Base-by-base conservation (phyloP, 2,888 invertebrate species). In the Monopis laevigella region DNA sequence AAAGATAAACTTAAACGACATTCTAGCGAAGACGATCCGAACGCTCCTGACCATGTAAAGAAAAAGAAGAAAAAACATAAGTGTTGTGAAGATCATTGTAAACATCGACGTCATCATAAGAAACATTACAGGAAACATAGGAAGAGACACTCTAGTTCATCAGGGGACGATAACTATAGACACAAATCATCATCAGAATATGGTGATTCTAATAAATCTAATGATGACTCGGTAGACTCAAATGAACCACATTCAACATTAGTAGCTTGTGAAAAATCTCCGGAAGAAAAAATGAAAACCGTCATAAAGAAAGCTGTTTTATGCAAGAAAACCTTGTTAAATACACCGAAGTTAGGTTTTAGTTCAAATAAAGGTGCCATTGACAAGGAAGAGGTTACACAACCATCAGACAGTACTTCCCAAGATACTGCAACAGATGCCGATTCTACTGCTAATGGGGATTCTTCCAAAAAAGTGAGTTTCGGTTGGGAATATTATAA, bases 41-140 rank as follows among this genome's bases (percentile, higher is more conserved):
- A 58, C 17, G 51, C 64, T 10, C 50, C 58, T 41, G 73, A 78
- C 35, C 78, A 84, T 38, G 82, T 86, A 2, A 86, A 85, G 54
- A 86, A 86, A 61, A 88, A 87, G 59, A 87, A 86, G 57, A 86
- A 83, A 51, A 88, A 86, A 52, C 88, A 88, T 55, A 87, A 86
- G 59, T 88, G 86, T 53, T 83, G 82, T 51, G 88, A 88, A 46
- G 88, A 88, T 45, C 83, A 85, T 49, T 86, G 89, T 54, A 89
- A 88, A 53, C 88, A 88, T 50, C 83, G 86, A 43, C 83, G 84
- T 44, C 90, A 90, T 55, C 90, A 91, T 52, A 90, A 90, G 64
- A 92, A 90, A 59, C 87, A 86, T 45, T 89, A 90, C 54, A 86
- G 86, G 50, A 91, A 91, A 67, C 91, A 91, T 55, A 87, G 88